A percentile compares a stretch with the other conserved stretches of the same genome.
These are phyloP conservation scores for Agriopis aurantiaria DNA, from an alignment of 2,888 invertebrate species.

Conservation along the genomic window DNA sequence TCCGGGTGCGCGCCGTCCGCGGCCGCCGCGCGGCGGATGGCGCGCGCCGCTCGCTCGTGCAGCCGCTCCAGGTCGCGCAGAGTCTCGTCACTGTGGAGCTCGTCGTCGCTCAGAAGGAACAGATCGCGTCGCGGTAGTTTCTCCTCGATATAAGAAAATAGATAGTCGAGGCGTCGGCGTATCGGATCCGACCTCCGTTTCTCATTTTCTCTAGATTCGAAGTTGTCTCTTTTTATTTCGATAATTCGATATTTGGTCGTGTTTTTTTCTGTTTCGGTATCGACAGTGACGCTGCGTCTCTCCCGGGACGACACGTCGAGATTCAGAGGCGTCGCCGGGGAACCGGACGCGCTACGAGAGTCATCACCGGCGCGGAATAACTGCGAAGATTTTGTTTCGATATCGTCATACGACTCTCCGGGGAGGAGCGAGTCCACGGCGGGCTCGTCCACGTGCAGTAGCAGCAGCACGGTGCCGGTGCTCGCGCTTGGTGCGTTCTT, in stretches of 20 bases:
- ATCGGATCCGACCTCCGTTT: not conserved
- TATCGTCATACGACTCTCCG: not conserved
- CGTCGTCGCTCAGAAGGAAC: slow-evolving; percentile 48
- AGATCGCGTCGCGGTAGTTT: slow-evolving; percentile 37
- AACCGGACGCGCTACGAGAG: not conserved
- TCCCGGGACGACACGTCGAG: not conserved
- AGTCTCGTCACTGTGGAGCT: slow-evolving; percentile 17
- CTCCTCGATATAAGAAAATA: slow-evolving; percentile 25
- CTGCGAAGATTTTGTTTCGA: not conserved
- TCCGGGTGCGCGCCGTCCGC: slow-evolving; percentile 36
- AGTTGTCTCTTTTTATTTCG: not conserved
- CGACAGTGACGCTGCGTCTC: not conserved
- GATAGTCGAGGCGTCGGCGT: slow-evolving; percentile 12
- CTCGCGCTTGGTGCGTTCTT: slow-evolving; percentile 28
- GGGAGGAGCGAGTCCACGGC: not conserved
- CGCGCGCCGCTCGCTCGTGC: slow-evolving; percentile 33
- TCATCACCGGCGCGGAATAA: not conserved
- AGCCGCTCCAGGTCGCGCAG: slow-evolving; percentile 31
- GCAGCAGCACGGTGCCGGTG: slow-evolving; percentile 45
- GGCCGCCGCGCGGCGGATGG: slow-evolving; percentile 18
- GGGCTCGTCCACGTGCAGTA: slow-evolving; percentile 52
- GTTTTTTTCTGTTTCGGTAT: not conserved
- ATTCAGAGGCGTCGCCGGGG: not conserved
- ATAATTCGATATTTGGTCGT: not conserved
- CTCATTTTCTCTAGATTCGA: not conserved